Percentiles rank a stretch among this genome's conserved stretches.
Conservation (phyloP, 1,140 invertebrate species). For the Tetramorium simillimum region DNA sequence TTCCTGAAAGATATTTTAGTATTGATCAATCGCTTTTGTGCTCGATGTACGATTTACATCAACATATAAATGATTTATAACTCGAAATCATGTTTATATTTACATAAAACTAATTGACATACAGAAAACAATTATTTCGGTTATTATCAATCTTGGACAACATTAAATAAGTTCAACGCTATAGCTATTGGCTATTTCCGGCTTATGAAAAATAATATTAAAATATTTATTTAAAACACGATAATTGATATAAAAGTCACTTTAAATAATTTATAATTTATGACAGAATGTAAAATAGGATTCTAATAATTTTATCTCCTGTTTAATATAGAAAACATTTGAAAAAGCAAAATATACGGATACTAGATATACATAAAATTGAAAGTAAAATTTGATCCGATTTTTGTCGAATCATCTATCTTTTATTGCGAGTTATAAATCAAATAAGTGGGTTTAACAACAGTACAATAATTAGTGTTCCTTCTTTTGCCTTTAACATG, state of each 20-base stretch:
- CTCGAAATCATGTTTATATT: neutral
- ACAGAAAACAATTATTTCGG: slow-evolving; percentile 26
- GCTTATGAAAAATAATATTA: neutral
- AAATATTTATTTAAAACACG: neutral
- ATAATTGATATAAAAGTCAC: neutral
- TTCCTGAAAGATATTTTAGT: neutral
- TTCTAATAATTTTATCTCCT: slow-evolving; percentile 5
- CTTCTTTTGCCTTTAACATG: neutral
- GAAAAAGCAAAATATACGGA: neutral
- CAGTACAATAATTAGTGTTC: neutral
- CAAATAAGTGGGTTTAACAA: neutral
- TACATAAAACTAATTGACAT: slow-evolving; percentile 9
- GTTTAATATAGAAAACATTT: neutral
- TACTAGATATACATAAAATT: neutral
- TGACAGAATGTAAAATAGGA: neutral
- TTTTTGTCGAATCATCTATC: neutral
- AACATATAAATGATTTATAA: slow-evolving; percentile 14
- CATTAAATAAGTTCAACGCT: neutral
- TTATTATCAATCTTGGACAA: slow-evolving; percentile 18
- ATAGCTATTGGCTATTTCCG: neutral
- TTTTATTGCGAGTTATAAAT: neutral
- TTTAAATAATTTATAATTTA: slow-evolving; percentile 8
- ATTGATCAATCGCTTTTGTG: slow-evolving; percentile 33
- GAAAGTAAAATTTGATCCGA: neutral
- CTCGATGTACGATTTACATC: neutral